These are phyloP conservation scores for Desoria tigrina DNA, from an alignment of 2,888 invertebrate genomes.

Conservation along the genomic window DNA sequence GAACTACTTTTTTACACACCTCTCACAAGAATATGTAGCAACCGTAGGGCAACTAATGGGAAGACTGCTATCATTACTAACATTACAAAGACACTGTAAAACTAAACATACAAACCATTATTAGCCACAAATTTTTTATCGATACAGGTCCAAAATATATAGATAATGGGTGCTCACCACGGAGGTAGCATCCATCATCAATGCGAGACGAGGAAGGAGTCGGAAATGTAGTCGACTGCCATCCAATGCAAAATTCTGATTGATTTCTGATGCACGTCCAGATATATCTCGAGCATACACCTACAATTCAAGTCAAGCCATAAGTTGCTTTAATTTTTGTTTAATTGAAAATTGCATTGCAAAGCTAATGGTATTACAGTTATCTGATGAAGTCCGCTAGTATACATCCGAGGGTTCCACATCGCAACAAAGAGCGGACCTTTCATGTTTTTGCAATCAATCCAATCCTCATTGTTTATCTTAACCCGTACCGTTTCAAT, in stretches of 20 bases:
- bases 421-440: slow-evolving; percentile 71
- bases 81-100: slow-evolving; percentile 69
- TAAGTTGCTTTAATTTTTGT: slow-evolving; percentile 48
- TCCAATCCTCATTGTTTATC: slow-evolving; percentile 69
- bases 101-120: slow-evolving; percentile 60
- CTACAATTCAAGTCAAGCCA: slow-evolving; percentile 32
- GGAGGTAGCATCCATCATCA: slow-evolving; percentile 74
- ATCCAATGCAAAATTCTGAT: slow-evolving; percentile 79
- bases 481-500: slow-evolving; percentile 68
- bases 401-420: slow-evolving; percentile 73
- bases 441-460: slow-evolving; percentile 63
- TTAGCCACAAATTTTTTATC: slow-evolving; percentile 14
- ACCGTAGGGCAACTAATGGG: slow-evolving; percentile 67
- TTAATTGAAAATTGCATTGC: slow-evolving; percentile 62
- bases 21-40: slow-evolving; percentile 63
- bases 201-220: slow-evolving; percentile 68
- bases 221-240: slow-evolving; percentile 68
- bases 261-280: slow-evolving; percentile 56
- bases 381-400: slow-evolving; percentile 68
- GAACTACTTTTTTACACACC: slow-evolving; percentile 57
- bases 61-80: slow-evolving; percentile 65
- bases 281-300: slow-evolving; percentile 52
- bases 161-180: slow-evolving; percentile 68
- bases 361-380: no score
- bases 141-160: slow-evolving; percentile 29